Evolutionary conservation across 1,140 invertebrate species (phyloP).

Genomic region (Propsilocerus akamusi): DNA sequence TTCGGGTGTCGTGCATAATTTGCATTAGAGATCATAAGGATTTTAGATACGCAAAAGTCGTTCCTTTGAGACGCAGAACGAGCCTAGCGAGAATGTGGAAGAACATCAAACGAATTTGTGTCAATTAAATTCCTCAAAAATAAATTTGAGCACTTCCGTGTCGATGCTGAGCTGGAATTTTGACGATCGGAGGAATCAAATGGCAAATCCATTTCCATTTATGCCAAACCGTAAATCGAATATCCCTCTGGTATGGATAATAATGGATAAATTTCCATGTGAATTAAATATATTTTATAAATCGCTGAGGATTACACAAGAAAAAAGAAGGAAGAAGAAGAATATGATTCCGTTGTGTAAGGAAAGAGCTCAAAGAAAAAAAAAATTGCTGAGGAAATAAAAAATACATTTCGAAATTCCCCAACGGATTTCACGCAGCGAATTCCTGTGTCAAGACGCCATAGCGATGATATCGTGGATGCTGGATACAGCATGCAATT

Average conservation of each 20-base stretch:
- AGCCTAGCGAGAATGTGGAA: too few species aligned
- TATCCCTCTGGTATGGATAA: neutral
- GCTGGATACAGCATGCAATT: too few species aligned
- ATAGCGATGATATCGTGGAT: too few species aligned
- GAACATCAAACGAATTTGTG: too few species aligned
- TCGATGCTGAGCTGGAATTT: neutral
- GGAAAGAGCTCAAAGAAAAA: neutral
- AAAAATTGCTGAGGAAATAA: conserved; percentile 1
- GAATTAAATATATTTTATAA: neutral
- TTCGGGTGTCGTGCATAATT: too few species aligned
- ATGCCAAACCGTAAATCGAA: neutral
- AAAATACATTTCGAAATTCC: neutral
- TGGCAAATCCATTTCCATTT: neutral
- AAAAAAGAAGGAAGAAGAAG: conserved; percentile 6
- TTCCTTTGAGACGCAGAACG: too few species aligned
- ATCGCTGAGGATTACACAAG: neutral
- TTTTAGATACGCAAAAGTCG: too few species aligned
- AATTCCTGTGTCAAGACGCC: too few species aligned
- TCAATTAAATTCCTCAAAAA: too few species aligned
- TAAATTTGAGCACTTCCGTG: too few species aligned
- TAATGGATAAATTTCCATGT: neutral
- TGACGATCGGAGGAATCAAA: neutral
- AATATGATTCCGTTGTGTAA: conserved; percentile 1
- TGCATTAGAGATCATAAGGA: too few species aligned
- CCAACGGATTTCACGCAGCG: too few species aligned